A percentile compares a stretch with the other conserved stretches of the same genome.
Evolutionary conservation across 1,140 invertebrate genomes (phyloP).

Genomic region (Microplitis mediator): DNA sequence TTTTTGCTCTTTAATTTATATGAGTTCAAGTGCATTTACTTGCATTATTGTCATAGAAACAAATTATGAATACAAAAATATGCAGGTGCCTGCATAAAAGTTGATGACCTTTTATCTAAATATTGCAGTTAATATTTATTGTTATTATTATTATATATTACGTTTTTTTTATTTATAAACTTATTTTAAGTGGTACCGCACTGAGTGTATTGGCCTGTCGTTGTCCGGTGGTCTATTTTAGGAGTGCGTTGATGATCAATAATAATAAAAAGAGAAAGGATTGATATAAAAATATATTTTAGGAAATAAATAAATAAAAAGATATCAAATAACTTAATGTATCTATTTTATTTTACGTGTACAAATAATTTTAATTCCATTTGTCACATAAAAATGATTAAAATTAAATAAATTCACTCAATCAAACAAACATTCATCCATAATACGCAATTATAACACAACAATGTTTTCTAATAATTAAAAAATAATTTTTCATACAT

Average conservation of each 20-base stretch:
- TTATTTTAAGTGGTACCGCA: not conserved
- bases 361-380: conserved; percentile 23
- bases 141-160: not conserved
- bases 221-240: conserved; percentile 18
- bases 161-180: conserved; percentile 7
- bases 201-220: not conserved
- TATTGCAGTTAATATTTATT: conserved; percentile 3
- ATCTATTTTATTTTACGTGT: conserved; percentile 22
- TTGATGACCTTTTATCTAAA: conserved; percentile 34
- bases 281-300: not conserved
- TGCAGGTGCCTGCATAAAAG: conserved; percentile 46
- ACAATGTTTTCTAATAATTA: too few relatives aligned
- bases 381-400: not conserved
- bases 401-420: not conserved
- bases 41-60: conserved; percentile 30
- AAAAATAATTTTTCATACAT: too few relatives aligned
- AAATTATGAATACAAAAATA: conserved; percentile 31
- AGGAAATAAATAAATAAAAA: conserved; percentile 4
- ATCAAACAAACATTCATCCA: not conserved
- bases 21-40: conserved; percentile 37
- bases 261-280: not conserved
- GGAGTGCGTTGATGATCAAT: conserved; percentile 1
- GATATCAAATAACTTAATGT: conserved; percentile 24
- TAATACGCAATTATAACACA: too few relatives aligned
- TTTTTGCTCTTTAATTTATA: conserved; percentile 31